Evolutionary conservation across 2,797 vertebrate species (phyloP).

Genomic region (Acomys russatus): DNA sequence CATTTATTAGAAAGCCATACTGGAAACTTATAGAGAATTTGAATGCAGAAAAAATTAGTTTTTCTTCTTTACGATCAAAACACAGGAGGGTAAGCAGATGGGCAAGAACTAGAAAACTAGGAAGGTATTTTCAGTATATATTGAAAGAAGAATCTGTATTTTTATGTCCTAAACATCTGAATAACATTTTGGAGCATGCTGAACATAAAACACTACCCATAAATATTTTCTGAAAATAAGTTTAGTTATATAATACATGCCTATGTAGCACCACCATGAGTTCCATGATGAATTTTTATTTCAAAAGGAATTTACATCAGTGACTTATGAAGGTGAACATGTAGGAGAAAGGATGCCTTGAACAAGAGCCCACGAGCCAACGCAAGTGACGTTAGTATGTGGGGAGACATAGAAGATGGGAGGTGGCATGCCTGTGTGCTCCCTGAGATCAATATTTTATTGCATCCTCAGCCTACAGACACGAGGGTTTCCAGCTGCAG

Average conservation of each 20-base stretch:
- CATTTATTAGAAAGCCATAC: background rate
- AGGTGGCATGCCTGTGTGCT: background rate
- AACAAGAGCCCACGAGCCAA: background rate
- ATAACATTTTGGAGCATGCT: background rate
- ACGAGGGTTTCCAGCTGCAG: background rate
- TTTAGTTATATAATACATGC: background rate
- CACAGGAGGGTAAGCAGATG: background rate
- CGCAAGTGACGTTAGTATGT: background rate
- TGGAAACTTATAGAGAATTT: background rate
- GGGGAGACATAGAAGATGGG: background rate
- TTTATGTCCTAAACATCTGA: background rate
- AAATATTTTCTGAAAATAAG: background rate
- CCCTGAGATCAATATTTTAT: background rate
- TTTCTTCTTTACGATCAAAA: conserved; percentile 51
- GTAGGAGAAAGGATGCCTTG: background rate
- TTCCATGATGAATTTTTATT: background rate
- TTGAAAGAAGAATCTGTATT: background rate
- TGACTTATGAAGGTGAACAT: background rate
- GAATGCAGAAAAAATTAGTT: background rate
- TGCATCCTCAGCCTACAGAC: background rate
- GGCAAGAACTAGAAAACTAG: conserved; percentile 28
- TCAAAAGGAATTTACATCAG: background rate
- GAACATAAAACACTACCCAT: background rate
- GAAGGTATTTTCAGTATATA: conserved; percentile 32
- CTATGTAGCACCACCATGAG: background rate